Evolutionary conservation across 2,888 invertebrate genomes (phyloP), one percentile per base, ranked within the genome.

Genomic region (Doris montereyensis): DNA sequence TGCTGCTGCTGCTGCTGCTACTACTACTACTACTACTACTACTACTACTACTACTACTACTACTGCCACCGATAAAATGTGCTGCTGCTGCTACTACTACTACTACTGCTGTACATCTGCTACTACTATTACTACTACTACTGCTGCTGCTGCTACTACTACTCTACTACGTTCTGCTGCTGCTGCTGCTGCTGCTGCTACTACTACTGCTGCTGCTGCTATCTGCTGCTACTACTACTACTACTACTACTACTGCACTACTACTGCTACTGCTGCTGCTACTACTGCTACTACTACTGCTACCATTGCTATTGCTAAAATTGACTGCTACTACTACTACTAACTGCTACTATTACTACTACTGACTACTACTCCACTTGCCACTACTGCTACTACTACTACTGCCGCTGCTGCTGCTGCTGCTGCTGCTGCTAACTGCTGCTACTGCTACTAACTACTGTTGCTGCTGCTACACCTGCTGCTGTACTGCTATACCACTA

Each of bases 371-470:
- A n/a, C n/a, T n/a, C n/a, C 13, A 13, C 10, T 10, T 8, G 52
- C 52, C 52, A 13, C 52, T 52, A 13, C 52, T 52, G 52, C 52
- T 52, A 13, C 52, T 52, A 13, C 52, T 52, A 13, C 10, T 52
- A 13, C 52, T 52, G 52, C 52, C 13, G 52, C 28, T 70, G 34
- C 8, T 70, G 32, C 8, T 70, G 21, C 67, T 67, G 21, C 67
- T 67, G 21, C 67, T 67, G 21, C 67, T 67, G 21, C 67, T 67
- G 21, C 67, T 67, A n/a, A n/a, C n/a, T n/a, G n/a, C n/a, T n/a
- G n/a, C n/a, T n/a, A n/a, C n/a, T n/a, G n/a, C n/a, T n/a, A n/a
- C n/a, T n/a, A n/a, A n/a, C n/a, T n/a, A n/a, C n/a, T n/a, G n/a
- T n/a, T n/a, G 21, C 67, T 67, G 21, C 67, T 67, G 17, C 67